Evolutionary conservation across 2,888 invertebrate genomes (phyloP).

Genomic region (Tortricodes alternella): DNA sequence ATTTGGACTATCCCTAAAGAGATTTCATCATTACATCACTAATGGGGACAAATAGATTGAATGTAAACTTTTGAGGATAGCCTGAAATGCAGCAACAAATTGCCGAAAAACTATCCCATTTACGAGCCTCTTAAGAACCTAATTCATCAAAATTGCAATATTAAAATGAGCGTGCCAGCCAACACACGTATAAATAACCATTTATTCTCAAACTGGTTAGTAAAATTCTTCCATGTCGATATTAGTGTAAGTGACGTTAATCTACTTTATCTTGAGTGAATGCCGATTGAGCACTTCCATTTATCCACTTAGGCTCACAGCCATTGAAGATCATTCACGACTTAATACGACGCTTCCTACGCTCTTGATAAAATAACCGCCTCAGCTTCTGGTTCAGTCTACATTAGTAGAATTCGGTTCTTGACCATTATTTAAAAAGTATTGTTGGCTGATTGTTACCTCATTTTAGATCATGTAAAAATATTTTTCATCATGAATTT

Average conservation of each 20-base stretch:
- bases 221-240: conserved; percentile 21
- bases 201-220: conserved; percentile 3
- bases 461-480: too few relatives aligned
- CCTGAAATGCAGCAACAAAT: neutral
- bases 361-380: neutral
- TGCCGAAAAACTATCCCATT: neutral
- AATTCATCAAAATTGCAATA: neutral
- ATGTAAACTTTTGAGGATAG: too few relatives aligned
- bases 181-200: neutral
- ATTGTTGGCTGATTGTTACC: too few relatives aligned
- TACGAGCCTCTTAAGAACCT: neutral
- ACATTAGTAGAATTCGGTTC: too few relatives aligned
- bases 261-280: conserved; percentile 28
- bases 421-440: too few relatives aligned
- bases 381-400: too few relatives aligned
- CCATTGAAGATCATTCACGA: conserved; percentile 2
- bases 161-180: neutral
- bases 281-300: conserved; percentile 21
- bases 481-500: too few relatives aligned
- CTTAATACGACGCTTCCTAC: conserved; percentile 16
- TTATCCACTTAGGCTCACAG: conserved; percentile 24
- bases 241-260: conserved; percentile 24
- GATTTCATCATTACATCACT: too few relatives aligned
- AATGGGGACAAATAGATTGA: too few relatives aligned
- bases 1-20: too few relatives aligned